Conservation (phyloP, 2,113 vertebrate species). For the Clarias batrachus region DNA sequence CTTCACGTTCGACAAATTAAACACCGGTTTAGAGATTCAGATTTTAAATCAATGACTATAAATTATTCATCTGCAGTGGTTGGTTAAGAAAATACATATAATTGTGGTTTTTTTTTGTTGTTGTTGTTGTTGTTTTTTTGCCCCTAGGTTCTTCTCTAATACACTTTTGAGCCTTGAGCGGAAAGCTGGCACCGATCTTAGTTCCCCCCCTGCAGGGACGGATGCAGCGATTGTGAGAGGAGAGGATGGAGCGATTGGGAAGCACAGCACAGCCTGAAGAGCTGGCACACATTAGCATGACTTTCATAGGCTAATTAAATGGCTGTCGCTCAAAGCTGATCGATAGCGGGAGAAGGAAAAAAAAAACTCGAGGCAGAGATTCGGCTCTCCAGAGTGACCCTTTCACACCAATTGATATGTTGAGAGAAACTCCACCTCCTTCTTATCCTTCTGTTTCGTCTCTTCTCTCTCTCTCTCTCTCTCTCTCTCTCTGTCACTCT, state of each 20-base stretch:
- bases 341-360: constrained; percentile 10
- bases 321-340: constrained; percentile 44
- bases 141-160: neutral
- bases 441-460: constrained; percentile 30
- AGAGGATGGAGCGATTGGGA: constrained; percentile 32
- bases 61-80: neutral
- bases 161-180: neutral
- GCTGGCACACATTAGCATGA: constrained; percentile 40
- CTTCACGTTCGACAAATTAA: neutral
- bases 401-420: constrained; percentile 31
- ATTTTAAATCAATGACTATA: neutral
- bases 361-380: constrained; percentile 30
- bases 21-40: neutral
- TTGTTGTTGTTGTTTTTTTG: neutral
- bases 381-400: constrained; percentile 7
- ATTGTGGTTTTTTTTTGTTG: too few species aligned
- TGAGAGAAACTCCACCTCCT: constrained; percentile 14
- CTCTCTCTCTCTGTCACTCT: neutral
- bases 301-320: constrained; percentile 53
- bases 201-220: constrained; percentile 32
- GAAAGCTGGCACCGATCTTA: constrained; percentile 25
- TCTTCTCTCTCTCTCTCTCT: neutral
- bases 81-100: neutral
- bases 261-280: constrained; percentile 32
- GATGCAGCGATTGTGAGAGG: constrained; percentile 12